These are phyloP conservation scores for Mylabris sibirica DNA, from an alignment of 2,888 invertebrate species.

Conservation along the genomic window DNA sequence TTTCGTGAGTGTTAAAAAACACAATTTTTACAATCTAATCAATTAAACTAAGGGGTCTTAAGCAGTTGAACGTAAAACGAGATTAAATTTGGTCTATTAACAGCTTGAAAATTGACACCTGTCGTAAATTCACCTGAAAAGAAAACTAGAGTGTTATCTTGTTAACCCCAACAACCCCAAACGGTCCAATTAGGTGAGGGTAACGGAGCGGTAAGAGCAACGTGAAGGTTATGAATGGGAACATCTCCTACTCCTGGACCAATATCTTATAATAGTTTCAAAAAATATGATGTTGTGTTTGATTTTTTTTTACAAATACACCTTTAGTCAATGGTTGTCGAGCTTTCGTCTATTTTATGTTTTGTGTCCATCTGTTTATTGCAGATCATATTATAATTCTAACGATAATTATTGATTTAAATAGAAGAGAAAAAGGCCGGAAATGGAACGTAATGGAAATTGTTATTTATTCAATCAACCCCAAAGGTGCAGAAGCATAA, in stretches of 20 bases:
- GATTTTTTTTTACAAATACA: constrained; percentile 47
- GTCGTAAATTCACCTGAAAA: constrained; percentile 43
- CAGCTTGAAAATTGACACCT: constrained; percentile 43
- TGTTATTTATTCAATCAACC: constrained; percentile 39
- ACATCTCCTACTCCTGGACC: constrained; percentile 43
- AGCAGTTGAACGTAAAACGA: constrained; percentile 28
- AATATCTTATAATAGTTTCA: constrained; percentile 51
- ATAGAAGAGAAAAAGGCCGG: constrained; percentile 17
- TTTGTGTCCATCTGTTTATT: no score
- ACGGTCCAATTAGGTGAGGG: constrained; percentile 54
- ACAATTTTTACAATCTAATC: background rate
- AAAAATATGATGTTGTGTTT: constrained; percentile 42
- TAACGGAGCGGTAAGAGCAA: constrained; percentile 50
- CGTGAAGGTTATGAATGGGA: constrained; percentile 50
- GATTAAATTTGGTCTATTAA: constrained; percentile 40
- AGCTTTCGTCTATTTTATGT: no score
- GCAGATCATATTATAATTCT: no score
- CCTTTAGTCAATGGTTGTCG: no score
- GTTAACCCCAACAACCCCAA: constrained; percentile 53
- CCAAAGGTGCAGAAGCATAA: constrained; percentile 34
- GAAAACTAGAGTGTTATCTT: constrained; percentile 53
- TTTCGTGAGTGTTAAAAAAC: background rate
- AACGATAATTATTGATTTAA: constrained; percentile 23
- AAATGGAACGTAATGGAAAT: constrained; percentile 27
- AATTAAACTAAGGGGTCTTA: constrained; percentile 12